A percentile compares a stretch with the other conserved stretches of the same genome.
Conservation (phyloP, 2,888 invertebrate species). For the Parascotia fuliginaria region DNA sequence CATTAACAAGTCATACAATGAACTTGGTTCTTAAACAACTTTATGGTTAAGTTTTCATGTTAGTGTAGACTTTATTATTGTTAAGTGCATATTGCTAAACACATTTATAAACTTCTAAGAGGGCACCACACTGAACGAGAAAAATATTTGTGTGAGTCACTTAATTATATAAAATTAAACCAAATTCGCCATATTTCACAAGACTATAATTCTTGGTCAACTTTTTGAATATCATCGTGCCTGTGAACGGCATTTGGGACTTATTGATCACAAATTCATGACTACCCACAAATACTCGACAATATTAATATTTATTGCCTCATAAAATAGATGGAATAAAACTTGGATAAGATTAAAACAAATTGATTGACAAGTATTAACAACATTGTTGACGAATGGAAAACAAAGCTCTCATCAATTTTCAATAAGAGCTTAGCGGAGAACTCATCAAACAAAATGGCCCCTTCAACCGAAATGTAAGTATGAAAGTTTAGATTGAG, state of each 20-base stretch:
- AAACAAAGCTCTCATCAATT: constrained; percentile 44
- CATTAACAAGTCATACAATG: background rate
- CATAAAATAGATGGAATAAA: constrained; percentile 6
- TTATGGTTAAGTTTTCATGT: background rate
- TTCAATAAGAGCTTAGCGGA: constrained; percentile 25
- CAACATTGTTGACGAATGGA: constrained; percentile 10
- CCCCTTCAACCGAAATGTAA: constrained; percentile 32
- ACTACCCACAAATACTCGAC: background rate
- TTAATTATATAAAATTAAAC: too few relatives aligned
- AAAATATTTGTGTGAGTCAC: too few relatives aligned
- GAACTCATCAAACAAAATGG: constrained; percentile 43
- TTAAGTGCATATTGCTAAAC: too few relatives aligned
- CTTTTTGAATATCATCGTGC: too few relatives aligned
- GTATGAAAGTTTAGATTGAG: constrained; percentile 34
- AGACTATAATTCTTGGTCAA: too few relatives aligned
- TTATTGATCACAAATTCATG: background rate
- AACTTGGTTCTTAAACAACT: too few relatives aligned
- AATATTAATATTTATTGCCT: constrained; percentile 7
- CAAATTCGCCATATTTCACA: too few relatives aligned
- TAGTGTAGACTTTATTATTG: background rate
- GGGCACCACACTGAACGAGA: too few relatives aligned
- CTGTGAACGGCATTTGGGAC: background rate
- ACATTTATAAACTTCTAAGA: too few relatives aligned
- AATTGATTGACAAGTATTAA: constrained; percentile 22
- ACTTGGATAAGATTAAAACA: constrained; percentile 15